Conservation (phyloP, 2,113 vertebrate genomes). For the Apistogramma diplotaenia region DNA sequence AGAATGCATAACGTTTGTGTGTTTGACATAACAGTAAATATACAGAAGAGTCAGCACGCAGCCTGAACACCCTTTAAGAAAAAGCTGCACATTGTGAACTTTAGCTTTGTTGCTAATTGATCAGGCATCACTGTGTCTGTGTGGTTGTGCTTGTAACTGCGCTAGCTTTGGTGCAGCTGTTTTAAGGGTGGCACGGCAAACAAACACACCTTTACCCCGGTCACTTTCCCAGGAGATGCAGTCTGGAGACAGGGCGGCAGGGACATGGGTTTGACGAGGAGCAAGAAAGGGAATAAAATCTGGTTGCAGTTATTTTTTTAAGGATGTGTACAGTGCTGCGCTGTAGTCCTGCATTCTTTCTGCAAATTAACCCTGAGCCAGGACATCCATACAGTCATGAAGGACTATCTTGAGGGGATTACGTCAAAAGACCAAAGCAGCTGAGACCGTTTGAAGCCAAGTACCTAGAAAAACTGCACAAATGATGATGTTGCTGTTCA, state of each 20-base stretch:
- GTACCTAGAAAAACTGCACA: background rate
- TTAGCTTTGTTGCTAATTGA: fast-evolving
- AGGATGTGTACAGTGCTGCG: too few relatives aligned
- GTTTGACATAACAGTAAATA: too few relatives aligned
- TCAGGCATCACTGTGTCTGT: background rate
- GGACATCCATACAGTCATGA: too few relatives aligned
- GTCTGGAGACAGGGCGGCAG: background rate
- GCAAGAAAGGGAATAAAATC: background rate
- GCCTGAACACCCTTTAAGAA: too few relatives aligned
- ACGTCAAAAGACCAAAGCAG: too few relatives aligned
- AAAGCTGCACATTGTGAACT: background rate
- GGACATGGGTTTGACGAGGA: background rate
- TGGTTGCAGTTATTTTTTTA: too few relatives aligned
- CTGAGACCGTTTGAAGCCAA: background rate
- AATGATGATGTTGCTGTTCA: background rate
- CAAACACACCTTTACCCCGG: constrained; percentile 31
- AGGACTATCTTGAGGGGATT: too few relatives aligned
- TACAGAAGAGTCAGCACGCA: too few relatives aligned
- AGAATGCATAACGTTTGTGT: background rate
- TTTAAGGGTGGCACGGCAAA: constrained; percentile 11
- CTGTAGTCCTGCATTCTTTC: too few relatives aligned
- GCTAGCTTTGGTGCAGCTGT: background rate
- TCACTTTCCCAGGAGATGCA: constrained; percentile 2
- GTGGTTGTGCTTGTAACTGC: background rate
- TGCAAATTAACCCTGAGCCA: too few relatives aligned